Percentiles rank a stretch among this genome's conserved stretches.
Conservation (phyloP, 1,140 invertebrate genomes). For the Aleiodes sp. region DNA sequence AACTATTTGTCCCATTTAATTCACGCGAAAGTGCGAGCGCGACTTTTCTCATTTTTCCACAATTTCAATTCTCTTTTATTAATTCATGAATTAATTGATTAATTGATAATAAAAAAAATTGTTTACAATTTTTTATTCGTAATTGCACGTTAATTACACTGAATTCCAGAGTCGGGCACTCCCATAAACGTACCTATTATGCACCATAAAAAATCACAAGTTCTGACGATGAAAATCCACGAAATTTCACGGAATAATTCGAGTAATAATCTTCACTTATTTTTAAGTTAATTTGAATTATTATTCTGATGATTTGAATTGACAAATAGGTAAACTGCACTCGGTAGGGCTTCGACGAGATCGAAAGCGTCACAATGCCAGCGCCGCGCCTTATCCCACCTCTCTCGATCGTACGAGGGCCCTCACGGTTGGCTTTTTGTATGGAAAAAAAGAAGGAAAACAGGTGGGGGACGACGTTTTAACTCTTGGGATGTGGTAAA, state of each 20-base stretch:
- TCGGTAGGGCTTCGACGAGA: not conserved
- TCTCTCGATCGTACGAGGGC: not conserved
- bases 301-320: no score
- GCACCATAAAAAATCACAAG: no score
- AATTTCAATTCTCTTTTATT: no score
- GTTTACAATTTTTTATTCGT: no score
- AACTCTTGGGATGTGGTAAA: not conserved
- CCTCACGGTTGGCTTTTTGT: not conserved
- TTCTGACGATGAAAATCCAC: no score
- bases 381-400: constrained; percentile 22
- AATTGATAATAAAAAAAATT: no score
- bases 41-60: no score
- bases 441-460: constrained; percentile 24
- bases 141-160: not conserved
- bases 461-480: constrained; percentile 20
- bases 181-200: not conserved
- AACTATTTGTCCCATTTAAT: not conserved
- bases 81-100: no score
- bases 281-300: no score
- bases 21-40: not conserved
- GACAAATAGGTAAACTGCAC: not conserved
- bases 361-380: constrained; percentile 22
- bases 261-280: no score
- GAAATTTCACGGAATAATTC: no score
- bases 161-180: not conserved